phyloP scores from a whole-genome alignment of 2,797 vertebrate species.

The Myotis daubentonii region DNA sequence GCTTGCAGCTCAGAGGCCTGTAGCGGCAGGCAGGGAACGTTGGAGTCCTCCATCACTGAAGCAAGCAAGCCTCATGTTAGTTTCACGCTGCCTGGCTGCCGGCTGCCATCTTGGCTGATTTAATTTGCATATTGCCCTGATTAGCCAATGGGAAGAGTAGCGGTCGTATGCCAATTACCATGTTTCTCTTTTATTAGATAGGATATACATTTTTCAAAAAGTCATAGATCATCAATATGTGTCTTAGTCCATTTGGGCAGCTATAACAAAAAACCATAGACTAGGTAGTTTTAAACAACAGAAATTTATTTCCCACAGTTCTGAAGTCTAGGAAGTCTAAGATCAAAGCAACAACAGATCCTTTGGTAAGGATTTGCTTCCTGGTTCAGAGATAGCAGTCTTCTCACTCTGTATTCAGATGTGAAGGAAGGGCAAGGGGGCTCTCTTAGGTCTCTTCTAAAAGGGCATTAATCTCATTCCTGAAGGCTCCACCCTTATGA shows the following conservation, averaged over 20 bases:
- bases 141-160: no score
- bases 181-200: no score
- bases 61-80: no score
- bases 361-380: background rate
- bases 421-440: background rate
- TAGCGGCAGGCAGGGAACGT: no score
- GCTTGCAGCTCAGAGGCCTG: no score
- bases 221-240: background rate
- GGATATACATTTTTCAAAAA: background rate
- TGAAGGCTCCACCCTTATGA: background rate
- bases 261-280: background rate
- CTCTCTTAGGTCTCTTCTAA: background rate
- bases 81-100: no score
- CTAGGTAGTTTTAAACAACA: background rate
- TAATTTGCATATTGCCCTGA: no score
- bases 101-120: no score
- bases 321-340: background rate
- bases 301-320: background rate
- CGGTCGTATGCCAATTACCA: no score
- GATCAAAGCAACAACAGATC: background rate
- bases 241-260: background rate
- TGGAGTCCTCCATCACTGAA: no score
- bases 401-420: background rate
- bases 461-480: background rate
- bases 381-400: background rate